Percentiles rank a stretch among this genome's conserved stretches.
Conservation (phyloP, 2,888 invertebrate species). For the Phengaris arion region DNA sequence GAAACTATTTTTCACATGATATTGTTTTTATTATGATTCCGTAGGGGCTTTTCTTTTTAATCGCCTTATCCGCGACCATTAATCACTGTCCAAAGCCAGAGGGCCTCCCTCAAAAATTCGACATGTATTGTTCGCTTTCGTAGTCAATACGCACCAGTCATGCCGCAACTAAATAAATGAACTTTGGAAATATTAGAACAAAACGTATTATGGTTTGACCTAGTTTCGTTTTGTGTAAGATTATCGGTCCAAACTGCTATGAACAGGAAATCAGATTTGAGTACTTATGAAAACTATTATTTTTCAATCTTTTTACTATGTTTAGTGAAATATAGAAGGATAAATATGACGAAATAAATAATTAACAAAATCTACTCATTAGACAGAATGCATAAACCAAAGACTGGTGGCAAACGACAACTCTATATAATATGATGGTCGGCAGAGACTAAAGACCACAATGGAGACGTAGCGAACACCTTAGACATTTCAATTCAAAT, state of each 20-base stretch:
- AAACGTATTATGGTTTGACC: conserved; percentile 23
- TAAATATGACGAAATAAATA: too few species aligned
- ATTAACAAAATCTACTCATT: too few species aligned
- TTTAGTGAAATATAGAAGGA: too few species aligned
- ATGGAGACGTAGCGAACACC: too few species aligned
- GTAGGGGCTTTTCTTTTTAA: conserved; percentile 30
- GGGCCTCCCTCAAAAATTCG: conserved; percentile 64
- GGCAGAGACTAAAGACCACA: too few species aligned
- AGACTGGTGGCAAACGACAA: too few species aligned
- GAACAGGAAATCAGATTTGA: not conserved
- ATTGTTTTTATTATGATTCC: conserved; percentile 4
- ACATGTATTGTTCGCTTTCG: conserved; percentile 48
- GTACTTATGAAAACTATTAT: too few species aligned
- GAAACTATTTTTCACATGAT: conserved; percentile 2
- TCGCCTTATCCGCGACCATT: conserved; percentile 45
- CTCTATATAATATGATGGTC: too few species aligned
- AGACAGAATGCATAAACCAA: too few species aligned
- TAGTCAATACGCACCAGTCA: conserved; percentile 47
- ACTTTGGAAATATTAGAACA: conserved; percentile 30
- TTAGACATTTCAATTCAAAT: too few species aligned
- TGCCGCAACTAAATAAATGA: conserved; percentile 40
- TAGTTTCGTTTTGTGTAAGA: not conserved
- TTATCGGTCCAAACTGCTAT: not conserved
- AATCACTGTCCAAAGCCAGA: conserved; percentile 60
- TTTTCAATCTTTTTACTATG: too few species aligned